These are phyloP conservation scores for Drosophila kurseongensis DNA, from an alignment of 1,140 invertebrate species.

Conservation along the genomic window DNA sequence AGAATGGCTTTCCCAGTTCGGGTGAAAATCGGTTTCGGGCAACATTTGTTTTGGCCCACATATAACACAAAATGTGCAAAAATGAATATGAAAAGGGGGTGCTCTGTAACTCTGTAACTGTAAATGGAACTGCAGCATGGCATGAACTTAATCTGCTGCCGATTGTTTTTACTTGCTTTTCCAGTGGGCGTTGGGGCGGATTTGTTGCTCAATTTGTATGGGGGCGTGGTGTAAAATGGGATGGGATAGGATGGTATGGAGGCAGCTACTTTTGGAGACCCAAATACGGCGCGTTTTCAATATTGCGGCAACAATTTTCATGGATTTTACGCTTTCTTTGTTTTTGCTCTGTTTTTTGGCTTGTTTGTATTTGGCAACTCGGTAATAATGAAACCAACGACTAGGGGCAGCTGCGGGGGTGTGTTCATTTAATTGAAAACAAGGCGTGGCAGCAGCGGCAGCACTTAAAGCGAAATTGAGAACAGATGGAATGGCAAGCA, in stretches of 20 bases:
- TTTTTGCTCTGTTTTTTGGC: conserved; percentile 26
- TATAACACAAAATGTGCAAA: conserved; percentile 68
- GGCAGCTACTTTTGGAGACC: conserved; percentile 47
- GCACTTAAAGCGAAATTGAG: conserved; percentile 76
- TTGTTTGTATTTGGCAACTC: conserved; percentile 72
- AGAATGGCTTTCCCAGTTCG: conserved; percentile 47
- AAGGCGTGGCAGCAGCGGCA: conserved; percentile 47
- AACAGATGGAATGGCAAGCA: conserved; percentile 66
- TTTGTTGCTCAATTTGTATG: conserved; percentile 76
- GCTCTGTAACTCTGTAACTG: conserved; percentile 61
- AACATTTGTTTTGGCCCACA: conserved; percentile 79
- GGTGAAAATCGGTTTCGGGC: conserved; percentile 74
- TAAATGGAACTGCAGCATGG: conserved; percentile 82
- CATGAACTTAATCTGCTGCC: conserved; percentile 81
- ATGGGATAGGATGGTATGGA: too few species aligned
- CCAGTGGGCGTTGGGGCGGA: conserved; percentile 12
- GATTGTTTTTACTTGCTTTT: conserved; percentile 61
- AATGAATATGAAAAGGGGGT: conserved; percentile 68
- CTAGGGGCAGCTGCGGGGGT: conserved; percentile 42
- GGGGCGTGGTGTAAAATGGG: not conserved
- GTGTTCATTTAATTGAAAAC: conserved; percentile 81
- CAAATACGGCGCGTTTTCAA: conserved; percentile 79
- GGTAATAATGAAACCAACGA: conserved; percentile 80
- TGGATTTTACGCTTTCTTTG: conserved; percentile 59
- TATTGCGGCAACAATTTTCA: conserved; percentile 82